phyloP scores from a whole-genome alignment of 2,797 vertebrate genomes.

The Enoplosus armatus region DNA sequence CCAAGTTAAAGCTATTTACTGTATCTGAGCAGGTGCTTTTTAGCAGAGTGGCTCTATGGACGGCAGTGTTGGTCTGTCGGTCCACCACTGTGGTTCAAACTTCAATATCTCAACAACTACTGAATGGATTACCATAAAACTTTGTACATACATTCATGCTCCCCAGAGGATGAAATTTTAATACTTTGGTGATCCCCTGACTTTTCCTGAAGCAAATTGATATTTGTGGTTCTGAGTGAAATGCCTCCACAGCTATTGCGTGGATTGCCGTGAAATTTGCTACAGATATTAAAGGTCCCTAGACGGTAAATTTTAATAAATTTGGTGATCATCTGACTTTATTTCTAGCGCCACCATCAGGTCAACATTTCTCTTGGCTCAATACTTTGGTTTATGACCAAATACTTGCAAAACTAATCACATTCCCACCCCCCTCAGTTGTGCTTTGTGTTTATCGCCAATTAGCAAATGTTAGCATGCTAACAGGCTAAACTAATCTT shows the following conservation, averaged over 20 bases:
- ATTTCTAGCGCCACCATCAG: background rate
- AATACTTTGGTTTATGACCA: background rate
- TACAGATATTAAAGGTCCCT: background rate
- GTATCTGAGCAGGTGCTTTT: constrained; percentile 1
- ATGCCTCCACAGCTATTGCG: background rate
- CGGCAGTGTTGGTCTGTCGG: too few relatives aligned
- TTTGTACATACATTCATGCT: background rate
- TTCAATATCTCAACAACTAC: background rate
- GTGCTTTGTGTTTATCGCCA: background rate
- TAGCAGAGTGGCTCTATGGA: background rate
- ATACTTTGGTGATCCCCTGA: background rate
- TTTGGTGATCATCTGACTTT: background rate
- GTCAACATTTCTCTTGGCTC: background rate
- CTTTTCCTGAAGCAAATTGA: background rate
- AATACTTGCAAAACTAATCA: background rate
- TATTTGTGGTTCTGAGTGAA: constrained; percentile 18
- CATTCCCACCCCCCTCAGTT: background rate
- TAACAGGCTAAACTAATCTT: background rate
- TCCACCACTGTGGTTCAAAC: background rate
- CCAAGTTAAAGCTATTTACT: constrained; percentile 4
- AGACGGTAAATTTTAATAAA: background rate
- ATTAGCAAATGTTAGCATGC: background rate
- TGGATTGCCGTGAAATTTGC: background rate
- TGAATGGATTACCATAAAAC: background rate
- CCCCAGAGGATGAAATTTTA: background rate